Conservation (phyloP, 2,797 vertebrate species). For the Parambassis ranga region DNA sequence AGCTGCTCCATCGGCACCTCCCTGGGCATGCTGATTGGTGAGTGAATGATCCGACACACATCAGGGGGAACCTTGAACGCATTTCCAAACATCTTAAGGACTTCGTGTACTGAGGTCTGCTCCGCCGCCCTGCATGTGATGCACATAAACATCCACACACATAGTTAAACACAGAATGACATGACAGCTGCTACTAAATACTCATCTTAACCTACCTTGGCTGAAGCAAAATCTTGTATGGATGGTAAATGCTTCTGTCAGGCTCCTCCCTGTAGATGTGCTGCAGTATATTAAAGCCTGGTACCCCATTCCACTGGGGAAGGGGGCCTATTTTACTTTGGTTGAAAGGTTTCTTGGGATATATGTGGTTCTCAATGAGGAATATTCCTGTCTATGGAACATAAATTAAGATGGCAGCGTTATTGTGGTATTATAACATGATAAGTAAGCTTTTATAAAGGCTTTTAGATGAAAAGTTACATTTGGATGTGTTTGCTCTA, state of each 20-base stretch:
- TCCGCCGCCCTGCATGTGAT: not conserved
- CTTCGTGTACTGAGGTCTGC: conserved; percentile 2
- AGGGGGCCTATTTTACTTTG: too few relatives aligned
- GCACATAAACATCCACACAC: not conserved
- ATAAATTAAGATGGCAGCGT: not conserved
- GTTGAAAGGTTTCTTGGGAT: conserved; percentile 64
- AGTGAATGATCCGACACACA: not conserved
- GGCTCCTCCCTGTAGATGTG: conserved; percentile 65
- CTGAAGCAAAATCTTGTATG: conserved; percentile 57
- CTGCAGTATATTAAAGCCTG: conserved; percentile 69
- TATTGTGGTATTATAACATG: too few relatives aligned
- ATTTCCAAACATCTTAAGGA: not conserved
- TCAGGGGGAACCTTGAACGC: not conserved
- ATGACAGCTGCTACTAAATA: not conserved
- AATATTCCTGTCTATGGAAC: conserved; percentile 52
- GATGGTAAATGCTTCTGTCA: not conserved
- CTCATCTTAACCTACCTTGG: conserved; percentile 48
- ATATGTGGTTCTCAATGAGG: conserved; percentile 79
- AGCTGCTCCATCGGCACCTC: not conserved
- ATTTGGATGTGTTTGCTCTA: conserved; percentile 46
- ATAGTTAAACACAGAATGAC: not conserved
- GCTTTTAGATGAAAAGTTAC: not conserved
- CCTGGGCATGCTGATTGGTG: not conserved
- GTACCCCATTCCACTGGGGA: conserved; percentile 54
- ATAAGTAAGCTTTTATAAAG: too few relatives aligned